Evolutionary conservation across 2,113 vertebrate species (phyloP), one percentile per base, ranked within the genome.

Genomic region (Anarhynchus alexandrinus): DNA sequence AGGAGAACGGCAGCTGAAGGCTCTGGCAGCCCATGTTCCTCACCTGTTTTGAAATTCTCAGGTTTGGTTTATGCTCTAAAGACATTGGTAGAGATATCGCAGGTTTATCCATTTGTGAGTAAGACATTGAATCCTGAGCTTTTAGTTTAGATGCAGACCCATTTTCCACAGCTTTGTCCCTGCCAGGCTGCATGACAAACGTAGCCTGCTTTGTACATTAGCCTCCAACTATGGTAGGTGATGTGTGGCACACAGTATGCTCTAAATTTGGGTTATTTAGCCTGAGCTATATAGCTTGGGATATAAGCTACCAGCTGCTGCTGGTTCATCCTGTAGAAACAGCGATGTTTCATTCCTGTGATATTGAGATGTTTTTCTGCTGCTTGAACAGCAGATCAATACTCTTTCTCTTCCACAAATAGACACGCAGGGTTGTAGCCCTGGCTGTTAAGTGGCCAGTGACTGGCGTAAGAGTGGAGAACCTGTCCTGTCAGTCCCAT

Each of bases 361-460:
- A 6, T 45, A 38, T 0, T 12, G 9, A 45, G 42, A 7, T 40
- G 69, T 16, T 82, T 70, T 81, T 45, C 43, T 40, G 43, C 66
- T 73, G 36, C 29, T 40, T 15, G 61, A 32, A 32, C 22, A 69
- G 66, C 23, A 40, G 36, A n/a, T 79, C 16, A 29, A 9, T 69
- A 15, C 42, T n/a, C 47, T n/a, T 65, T 10, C 25, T 59, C 4
- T 54, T 51, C 55, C 61, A 16, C 42, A 57, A 20, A 25, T 5
- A 29, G 62, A 30, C 34, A 18, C 6, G 2, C 3, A 7, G 38
- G 10, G 16, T 4, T 51, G 58, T 27, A 72, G 52, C 52, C 47
- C 22, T 11, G 16, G 52, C 23, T 20, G 10, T 54, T 59, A 8
- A 6, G 0, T 8, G 30, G 34, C 45, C 0, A 0, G n/a, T 42